Base-by-base conservation (phyloP, 2,888 invertebrate species). In the Drosophila multiciliata region DNA sequence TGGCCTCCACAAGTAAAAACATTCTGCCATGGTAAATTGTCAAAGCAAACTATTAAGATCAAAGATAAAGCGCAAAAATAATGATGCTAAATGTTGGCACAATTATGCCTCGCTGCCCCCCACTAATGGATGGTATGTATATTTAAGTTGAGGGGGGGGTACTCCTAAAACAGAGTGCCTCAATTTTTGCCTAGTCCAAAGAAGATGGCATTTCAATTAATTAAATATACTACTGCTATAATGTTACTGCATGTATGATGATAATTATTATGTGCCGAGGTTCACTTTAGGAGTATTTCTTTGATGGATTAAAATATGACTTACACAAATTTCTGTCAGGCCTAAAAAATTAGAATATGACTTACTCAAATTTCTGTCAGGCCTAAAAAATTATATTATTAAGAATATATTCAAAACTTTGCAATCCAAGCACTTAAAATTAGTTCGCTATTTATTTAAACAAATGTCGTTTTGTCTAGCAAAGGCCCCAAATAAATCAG, bases 1-100 rank as follows among this genome's bases (percentile, higher is more conserved):
- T 60, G 32, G 61, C 36, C 29, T 48, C 48, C 38, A 54, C 42
- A 65, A 60, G 63, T 40, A 55, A 62, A 75, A 65, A 62, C 73
- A 49, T 63, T 54, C 49, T 33, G 62, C 49, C 63, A 59, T 49
- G 57, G 35, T 55, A 75, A 76, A 80, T 78, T 83, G 73, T 83
- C 83, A 83, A 80, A 86, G 78, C 64, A 73, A 79, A 86, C 86
- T 83, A 85, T 85, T 85, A 83, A 84, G 84, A 85, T 85, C 87
- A 85, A 86, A 86, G 86, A 85, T 85, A 85, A 80, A 77, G 68
- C 78, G 66, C 75, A 81, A 69, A 83, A 74, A 82, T 86, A 86
- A 84, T 86, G 84, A 85, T 83, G 82, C 82, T 72, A 82, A 86
- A 84, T 84, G 82, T 73, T 77, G 75, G 68, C 76, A 83, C 78